Conservation (phyloP, 2,888 invertebrate genomes). For the Nomada ferruginata region DNA sequence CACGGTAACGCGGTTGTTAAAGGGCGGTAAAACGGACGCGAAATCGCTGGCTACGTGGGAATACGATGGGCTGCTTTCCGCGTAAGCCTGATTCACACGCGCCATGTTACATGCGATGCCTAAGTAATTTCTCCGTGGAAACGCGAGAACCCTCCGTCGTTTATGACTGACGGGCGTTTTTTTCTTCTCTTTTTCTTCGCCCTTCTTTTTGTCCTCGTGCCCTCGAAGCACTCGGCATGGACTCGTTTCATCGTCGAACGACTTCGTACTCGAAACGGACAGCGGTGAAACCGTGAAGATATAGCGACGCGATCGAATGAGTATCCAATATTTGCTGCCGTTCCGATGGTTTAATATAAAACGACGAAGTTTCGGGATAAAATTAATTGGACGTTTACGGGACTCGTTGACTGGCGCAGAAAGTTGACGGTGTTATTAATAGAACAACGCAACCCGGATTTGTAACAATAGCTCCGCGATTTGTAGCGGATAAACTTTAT, state of each 20-base stretch:
- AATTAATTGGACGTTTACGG: conserved; percentile 12
- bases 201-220: not conserved
- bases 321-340: too few species aligned
- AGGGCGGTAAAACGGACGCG: conserved; percentile 20
- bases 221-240: not conserved
- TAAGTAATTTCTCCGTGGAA: conserved; percentile 60
- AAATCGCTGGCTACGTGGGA: conserved; percentile 26
- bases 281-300: not conserved
- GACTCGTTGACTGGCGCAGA: conserved; percentile 6
- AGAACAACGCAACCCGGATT: not conserved
- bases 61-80: conserved; percentile 31
- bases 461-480: not conserved
- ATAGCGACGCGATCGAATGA: not conserved
- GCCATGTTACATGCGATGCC: conserved; percentile 39
- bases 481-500: not conserved
- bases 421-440: conserved; percentile 1
- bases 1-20: conserved; percentile 14
- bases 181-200: too few species aligned
- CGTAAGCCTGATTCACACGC: conserved; percentile 29
- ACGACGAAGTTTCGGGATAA: not conserved
- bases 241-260: conserved; percentile 22
- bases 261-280: conserved; percentile 21
- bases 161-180: conserved; percentile 20
- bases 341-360: not conserved
- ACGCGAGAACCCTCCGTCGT: conserved; percentile 11